Evolutionary conservation across 2,888 invertebrate genomes (phyloP).

Genomic region (Hipparchia sbordonii): DNA sequence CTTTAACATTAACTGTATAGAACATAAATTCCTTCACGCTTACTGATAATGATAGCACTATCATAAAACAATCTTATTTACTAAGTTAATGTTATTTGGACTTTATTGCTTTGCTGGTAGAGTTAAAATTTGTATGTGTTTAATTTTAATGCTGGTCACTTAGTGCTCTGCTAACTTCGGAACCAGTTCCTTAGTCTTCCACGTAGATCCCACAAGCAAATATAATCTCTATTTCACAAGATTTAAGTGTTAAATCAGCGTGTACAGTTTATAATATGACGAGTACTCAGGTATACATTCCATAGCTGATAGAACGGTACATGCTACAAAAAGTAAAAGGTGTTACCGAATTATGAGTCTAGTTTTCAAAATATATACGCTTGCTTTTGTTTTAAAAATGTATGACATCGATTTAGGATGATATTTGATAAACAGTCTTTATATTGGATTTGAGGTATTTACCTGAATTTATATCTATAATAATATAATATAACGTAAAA

Average conservation of each 20-base stretch:
- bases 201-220: conserved; percentile 7
- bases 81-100: conserved; percentile 30
- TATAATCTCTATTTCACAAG: conserved; percentile 4
- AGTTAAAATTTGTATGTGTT: conserved; percentile 40
- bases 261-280: not conserved
- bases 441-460: no score
- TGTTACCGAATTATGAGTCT: conserved; percentile 32
- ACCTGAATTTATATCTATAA: no score
- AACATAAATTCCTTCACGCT: conserved; percentile 30
- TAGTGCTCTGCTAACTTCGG: conserved; percentile 57
- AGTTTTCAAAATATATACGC: conserved; percentile 22
- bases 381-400: conserved; percentile 18
- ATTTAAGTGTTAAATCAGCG: conserved; percentile 6
- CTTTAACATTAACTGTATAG: conserved; percentile 22
- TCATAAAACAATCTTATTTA: conserved; percentile 48
- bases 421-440: not conserved
- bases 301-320: conserved; percentile 39
- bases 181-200: conserved; percentile 58
- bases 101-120: conserved; percentile 37
- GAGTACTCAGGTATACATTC: conserved; percentile 35
- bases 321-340: conserved; percentile 36
- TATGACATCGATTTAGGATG: not conserved
- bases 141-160: conserved; percentile 49
- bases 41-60: conserved; percentile 36
- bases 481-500: no score